Conservation (phyloP, 2,113 vertebrate genomes). For the Oryzias woworae region DNA sequence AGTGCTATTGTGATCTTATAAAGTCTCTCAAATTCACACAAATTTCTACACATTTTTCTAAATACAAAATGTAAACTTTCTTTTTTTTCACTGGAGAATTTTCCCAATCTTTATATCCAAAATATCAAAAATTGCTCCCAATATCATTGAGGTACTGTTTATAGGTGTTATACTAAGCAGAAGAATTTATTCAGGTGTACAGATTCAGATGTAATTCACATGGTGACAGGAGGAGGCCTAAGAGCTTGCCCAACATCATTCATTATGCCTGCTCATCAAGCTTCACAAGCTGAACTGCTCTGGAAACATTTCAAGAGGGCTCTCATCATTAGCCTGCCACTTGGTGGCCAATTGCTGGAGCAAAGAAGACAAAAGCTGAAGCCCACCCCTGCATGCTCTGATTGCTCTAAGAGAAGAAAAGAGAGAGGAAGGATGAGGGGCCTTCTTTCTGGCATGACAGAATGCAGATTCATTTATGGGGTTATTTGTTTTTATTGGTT, state of each 20-base stretch:
- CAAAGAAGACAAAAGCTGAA: slow-evolving; percentile 72
- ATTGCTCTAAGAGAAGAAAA: slow-evolving; percentile 61
- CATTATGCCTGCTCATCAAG: slow-evolving; percentile 66
- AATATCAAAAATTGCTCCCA: too few species aligned
- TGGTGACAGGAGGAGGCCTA: slow-evolving; percentile 55
- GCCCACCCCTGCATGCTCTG: slow-evolving; percentile 79
- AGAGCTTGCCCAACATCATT: slow-evolving; percentile 70
- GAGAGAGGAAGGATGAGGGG: slow-evolving; percentile 43
- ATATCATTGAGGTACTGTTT: too few species aligned
- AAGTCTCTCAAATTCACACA: too few species aligned
- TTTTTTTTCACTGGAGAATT: too few species aligned
- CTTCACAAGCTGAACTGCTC: slow-evolving; percentile 53
- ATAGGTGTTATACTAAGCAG: too few species aligned
- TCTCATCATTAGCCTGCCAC: slow-evolving; percentile 79
- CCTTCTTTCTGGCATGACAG: slow-evolving; percentile 64
- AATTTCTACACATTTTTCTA: too few species aligned
- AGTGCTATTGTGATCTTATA: too few species aligned
- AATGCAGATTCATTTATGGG: slow-evolving; percentile 53
- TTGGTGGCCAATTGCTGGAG: slow-evolving; percentile 77
- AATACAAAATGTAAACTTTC: too few species aligned
- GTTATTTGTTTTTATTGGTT: slow-evolving; percentile 42
- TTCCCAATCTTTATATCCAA: too few species aligned
- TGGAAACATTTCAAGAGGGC: slow-evolving; percentile 60
- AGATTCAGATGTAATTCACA: slow-evolving; percentile 21
- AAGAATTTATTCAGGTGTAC: too few species aligned